phyloP scores from a whole-genome alignment of 64 coral and sea anemone genomes.

The Actinia tenebrosa region DNA sequence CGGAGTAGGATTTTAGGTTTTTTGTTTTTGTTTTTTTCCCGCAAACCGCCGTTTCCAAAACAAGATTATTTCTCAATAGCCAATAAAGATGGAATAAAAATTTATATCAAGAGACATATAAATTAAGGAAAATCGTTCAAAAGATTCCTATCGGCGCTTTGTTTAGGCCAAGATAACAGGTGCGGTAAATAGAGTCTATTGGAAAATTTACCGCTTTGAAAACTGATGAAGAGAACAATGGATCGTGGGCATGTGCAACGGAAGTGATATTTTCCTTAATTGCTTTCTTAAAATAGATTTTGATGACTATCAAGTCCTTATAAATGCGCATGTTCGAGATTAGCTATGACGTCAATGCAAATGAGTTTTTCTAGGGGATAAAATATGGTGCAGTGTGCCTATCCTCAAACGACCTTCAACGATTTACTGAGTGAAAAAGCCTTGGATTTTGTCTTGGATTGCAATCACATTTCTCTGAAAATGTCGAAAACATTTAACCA shows the following conservation, averaged over 20 bases:
- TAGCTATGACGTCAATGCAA: constrained; percentile 6
- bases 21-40: not conserved
- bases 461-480: not conserved
- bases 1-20: not conserved
- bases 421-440: not conserved
- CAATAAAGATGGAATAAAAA: not conserved
- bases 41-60: not conserved
- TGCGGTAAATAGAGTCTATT: not conserved
- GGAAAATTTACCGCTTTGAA: not conserved
- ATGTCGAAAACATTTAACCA: not conserved
- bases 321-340: not conserved
- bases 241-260: not conserved
- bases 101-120: not conserved
- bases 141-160: not conserved
- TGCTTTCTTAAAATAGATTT: constrained; percentile 21
- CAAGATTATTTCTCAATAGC: not conserved
- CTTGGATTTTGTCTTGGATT: not conserved
- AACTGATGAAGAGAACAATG: not conserved
- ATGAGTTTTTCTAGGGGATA: not conserved
- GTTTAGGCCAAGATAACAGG: not conserved
- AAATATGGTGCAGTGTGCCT: not conserved
- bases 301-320: not conserved
- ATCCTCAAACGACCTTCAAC: not conserved
- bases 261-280: not conserved
- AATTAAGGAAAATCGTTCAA: not conserved